Base-by-base conservation (phyloP, 2,888 invertebrate genomes). In the Eutolmus rufibarbis region DNA sequence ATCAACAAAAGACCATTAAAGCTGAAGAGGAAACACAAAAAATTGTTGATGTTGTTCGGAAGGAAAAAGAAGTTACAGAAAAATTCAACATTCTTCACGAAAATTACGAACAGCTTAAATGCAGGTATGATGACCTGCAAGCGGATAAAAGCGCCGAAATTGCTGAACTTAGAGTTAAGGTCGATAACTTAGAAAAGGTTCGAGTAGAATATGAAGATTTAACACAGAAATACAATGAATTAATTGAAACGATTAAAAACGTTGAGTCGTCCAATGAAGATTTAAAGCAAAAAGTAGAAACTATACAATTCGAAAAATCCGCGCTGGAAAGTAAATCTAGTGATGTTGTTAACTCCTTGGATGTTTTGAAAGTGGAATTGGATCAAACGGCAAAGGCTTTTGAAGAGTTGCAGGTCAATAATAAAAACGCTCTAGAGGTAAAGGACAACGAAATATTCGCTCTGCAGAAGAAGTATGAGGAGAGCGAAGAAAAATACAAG, bases 21-120 rank as follows among this genome's bases (percentile, higher is more conserved):
- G 90, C 93, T 81, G 91, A 93, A 89, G 93, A 94, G 88, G 92
- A 92, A 87, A 88, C 94, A 81, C 92, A 93, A 90, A 92, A 92
- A 90, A 90, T 92, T 1, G 90, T 91, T 7, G 91, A 91, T 79
- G 89, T 91, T 89, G 90, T 90, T 74, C 90, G 91, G n/a, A 89
- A 90, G 74, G 90, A 90, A 37, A 89, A 89, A 84, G 88, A 89
- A 84, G 74, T 89, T 7, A 86, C 86, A 19, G 86, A 88, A 23
- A 89, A 89, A 79, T 88, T 89, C 43, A 88, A 88, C 23, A 84
- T 85, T 76, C 51, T 90, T 7, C 86, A 88, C 46, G 40, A 88
- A 14, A 88, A 90, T 19, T 89, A 89, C 74, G 87, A 89, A 8
- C 84, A 89, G 56, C 81, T 90, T 28, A 88, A 89, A 86, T 84